Base-by-base conservation (phyloP, 1,140 invertebrate genomes). In the Oscheius sp. region DNA sequence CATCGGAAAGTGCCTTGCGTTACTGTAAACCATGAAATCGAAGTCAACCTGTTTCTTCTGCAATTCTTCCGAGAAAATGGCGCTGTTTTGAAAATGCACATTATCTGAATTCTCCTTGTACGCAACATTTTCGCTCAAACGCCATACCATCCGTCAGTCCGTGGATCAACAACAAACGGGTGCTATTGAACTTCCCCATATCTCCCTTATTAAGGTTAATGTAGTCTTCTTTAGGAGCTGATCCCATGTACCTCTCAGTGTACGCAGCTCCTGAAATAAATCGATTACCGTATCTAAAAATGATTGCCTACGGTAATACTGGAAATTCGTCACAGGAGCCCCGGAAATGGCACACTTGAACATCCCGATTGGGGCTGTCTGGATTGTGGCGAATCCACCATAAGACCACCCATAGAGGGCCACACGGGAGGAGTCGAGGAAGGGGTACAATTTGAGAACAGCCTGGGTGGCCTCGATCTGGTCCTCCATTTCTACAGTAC, bases 51-150 rank as follows among this genome's bases (percentile, higher is more conserved):
- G 74, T 15, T 80, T 71, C 20, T 76, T 75, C 10, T 77, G 74
- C n/a, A 83, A 66, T n/a, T 78, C 83, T 32, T 74, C 62, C 13
- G 79, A 62, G 29, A 83, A 77, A 29, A 82, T 77, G 0, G 82
- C 83, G 28, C 80, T 73, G 70, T 83, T 84, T 72, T 83, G 83
- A 68, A 83, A 83, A 59, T 83, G 82, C 1, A 83, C 82, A 73
- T 83, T 83, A 63, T 83, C 81, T 82, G 65, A 62, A 80, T 49
- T 35, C 1, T 35, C 23, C n/a, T 38, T 59, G 23, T 28, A 65
- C 15, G 35, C 0, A 62, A 35, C n/a, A 13, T 28, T 2, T n/a
- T n/a, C n/a, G n/a, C n/a, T n/a, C n/a, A n/a, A 34, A 46, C 31
- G 3, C 38, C 49, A 10, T 59, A 82, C 80, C 81, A 73, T 83